These are phyloP conservation scores for Madoqua kirkii DNA, from an alignment of 2,113 vertebrate species.

Conservation along the genomic window DNA sequence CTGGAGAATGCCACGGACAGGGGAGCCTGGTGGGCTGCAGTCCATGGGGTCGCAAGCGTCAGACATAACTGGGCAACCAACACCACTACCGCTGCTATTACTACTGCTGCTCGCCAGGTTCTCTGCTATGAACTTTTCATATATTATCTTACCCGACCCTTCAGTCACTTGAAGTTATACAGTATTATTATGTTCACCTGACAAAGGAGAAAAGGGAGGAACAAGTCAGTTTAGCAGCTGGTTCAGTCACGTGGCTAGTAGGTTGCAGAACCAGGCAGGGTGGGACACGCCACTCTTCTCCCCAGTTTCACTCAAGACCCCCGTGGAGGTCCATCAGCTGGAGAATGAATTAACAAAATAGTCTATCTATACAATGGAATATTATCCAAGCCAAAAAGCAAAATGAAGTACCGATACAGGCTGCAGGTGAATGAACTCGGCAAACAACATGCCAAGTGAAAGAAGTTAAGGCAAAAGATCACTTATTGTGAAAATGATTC, in stretches of 20 bases:
- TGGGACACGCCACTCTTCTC: background rate
- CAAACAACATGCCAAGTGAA: background rate
- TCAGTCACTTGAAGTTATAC: background rate
- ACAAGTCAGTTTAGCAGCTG: background rate
- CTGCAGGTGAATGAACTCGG: background rate
- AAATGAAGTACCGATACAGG: accelerated
- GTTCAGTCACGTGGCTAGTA: background rate
- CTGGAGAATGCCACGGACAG: background rate
- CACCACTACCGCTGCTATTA: accelerated
- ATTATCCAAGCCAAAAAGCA: background rate
- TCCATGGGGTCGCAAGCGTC: background rate
- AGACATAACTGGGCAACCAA: accelerated
- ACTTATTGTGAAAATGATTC: background rate
- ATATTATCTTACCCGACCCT: background rate
- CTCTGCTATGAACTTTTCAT: background rate
- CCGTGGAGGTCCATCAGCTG: background rate
- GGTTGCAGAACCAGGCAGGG: background rate
- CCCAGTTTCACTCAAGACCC: background rate
- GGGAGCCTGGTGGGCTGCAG: background rate
- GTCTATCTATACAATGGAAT: background rate
- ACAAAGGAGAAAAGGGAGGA: background rate
- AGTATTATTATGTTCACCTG: background rate
- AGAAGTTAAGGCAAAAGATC: background rate
- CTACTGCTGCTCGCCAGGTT: background rate
- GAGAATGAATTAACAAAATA: background rate